Evolutionary conservation across 2,888 invertebrate genomes (phyloP), one percentile per base, ranked within the genome.

Genomic region (Drepana falcataria): DNA sequence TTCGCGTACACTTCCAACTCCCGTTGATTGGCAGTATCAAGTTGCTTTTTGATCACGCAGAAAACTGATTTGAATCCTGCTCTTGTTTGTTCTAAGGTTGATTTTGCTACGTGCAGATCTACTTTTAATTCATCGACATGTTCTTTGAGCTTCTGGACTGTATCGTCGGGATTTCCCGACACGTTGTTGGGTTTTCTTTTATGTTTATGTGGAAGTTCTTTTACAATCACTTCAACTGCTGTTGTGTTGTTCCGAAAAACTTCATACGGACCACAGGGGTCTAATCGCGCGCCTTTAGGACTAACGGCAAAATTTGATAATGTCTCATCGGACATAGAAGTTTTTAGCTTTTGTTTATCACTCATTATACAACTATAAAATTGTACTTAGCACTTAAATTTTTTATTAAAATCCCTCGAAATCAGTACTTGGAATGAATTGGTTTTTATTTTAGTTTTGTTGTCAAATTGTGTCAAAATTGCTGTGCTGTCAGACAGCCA

Each of bases 191-290:
- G 1, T 7, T 41, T 47, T n/a, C 68, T 71, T 37, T 68, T 76
- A 51, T 63, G 71, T 58, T 67, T 71, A 53, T 71, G 71, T 2
- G 73, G 64, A 3, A 85, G 68, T 61, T 84, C 82, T 71, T 87
- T 87, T 1, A 87, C 83, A 41, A 85, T 75, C 2, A 87, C 80
- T 69, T 88, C 87, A 2, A 87, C 81, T 1, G 87, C 82, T 35
- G 85, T 85, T 6, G 83, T 84, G 35, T 83, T 81, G 56, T 87
- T 87, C 59, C 83, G 76, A 56, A 84, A 86, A 2, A 87, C 81
- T 64, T 87, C 83, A 49, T 75, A 81, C 0, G 83, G 69, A 4
- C 71, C 72, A 7, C 70, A 71, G 3, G 71, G 65, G 6, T 71
- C 71, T 9, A 61, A 60, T 47, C 65, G 65, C 0, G 49, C 3